phyloP scores from a whole-genome alignment of 2,888 invertebrate species.

The Hemithea aestivaria region DNA sequence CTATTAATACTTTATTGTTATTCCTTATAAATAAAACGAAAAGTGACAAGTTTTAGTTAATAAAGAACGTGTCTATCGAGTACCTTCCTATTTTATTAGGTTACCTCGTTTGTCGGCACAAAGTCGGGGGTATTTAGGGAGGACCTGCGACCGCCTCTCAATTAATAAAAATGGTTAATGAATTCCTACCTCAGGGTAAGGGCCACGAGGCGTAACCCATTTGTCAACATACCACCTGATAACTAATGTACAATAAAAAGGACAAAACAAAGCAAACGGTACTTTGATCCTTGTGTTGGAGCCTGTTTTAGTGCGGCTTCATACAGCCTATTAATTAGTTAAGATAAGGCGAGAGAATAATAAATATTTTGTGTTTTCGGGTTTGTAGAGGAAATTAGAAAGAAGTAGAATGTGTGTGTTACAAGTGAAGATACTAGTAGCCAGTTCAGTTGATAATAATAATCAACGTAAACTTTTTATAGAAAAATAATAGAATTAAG shows the following conservation, averaged over 20 bases:
- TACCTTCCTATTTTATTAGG: not conserved
- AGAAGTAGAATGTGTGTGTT: no score
- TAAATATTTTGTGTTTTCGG: no score
- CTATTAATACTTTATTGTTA: no score
- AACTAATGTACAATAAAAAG: slow-evolving; percentile 44
- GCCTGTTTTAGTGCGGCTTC: slow-evolving; percentile 6
- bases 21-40: no score
- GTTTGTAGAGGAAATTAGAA: no score
- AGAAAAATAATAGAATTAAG: no score
- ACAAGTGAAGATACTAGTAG: no score
- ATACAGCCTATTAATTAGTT: slow-evolving; percentile 13
- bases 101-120: slow-evolving; percentile 35
- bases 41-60: no score
- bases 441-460: no score
- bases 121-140: slow-evolving; percentile 37
- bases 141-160: slow-evolving; percentile 49
- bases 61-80: no score
- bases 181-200: slow-evolving; percentile 49
- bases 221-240: slow-evolving; percentile 63
- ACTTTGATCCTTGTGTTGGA: slow-evolving; percentile 12
- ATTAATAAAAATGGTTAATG: slow-evolving; percentile 66
- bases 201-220: slow-evolving; percentile 56
- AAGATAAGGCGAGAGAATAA: slow-evolving; percentile 2
- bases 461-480: no score
- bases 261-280: slow-evolving; percentile 14